Conservation (phyloP, 1,140 invertebrate species). For the Ganaspis sp. region DNA sequence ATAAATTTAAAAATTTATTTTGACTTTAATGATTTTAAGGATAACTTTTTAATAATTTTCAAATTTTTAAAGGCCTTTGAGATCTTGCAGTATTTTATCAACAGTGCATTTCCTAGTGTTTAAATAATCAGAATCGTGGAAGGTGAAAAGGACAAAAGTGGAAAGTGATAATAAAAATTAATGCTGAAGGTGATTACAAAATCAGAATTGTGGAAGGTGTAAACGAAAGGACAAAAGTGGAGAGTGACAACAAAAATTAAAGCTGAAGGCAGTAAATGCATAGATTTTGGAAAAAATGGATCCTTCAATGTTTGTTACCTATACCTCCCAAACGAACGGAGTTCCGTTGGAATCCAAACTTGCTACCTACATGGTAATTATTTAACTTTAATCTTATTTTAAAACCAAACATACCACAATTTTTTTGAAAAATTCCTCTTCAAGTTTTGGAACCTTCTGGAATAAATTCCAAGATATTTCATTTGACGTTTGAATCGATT, state of each 20-base stretch:
- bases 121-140: conserved; percentile 15
- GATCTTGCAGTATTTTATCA: background rate
- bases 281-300: conserved; percentile 71
- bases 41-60: too few species aligned
- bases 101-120: background rate
- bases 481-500: too few species aligned
- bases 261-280: conserved; percentile 68
- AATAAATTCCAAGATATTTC: too few species aligned
- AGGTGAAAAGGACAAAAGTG: conserved; percentile 48
- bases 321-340: conserved; percentile 80
- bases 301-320: conserved; percentile 74
- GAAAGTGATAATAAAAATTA: conserved; percentile 37
- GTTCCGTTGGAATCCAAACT: conserved; percentile 90
- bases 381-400: too few species aligned
- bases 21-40: too few species aligned
- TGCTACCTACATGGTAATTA: conserved; percentile 87
- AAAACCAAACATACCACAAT: too few species aligned
- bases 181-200: conserved; percentile 8
- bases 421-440: too few species aligned
- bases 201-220: conserved; percentile 34
- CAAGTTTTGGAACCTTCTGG: too few species aligned
- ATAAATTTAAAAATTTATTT: too few species aligned
- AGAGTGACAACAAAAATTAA: conserved; percentile 39
- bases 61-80: too few species aligned
- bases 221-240: conserved; percentile 45